phyloP scores from a whole-genome alignment of 2,113 vertebrate species.

The Recurvirostra avosetta region DNA sequence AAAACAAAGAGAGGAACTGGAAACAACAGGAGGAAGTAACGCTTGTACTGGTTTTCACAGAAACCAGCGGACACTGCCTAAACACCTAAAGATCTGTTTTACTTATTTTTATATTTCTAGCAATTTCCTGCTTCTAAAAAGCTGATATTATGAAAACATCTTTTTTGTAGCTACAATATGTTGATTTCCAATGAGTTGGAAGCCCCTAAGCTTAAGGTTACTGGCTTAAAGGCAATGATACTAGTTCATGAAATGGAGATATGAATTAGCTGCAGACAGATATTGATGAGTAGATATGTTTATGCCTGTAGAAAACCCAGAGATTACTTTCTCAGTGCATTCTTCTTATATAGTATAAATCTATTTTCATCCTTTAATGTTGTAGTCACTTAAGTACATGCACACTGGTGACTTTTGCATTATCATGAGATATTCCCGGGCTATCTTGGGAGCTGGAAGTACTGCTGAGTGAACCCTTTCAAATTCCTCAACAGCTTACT shows the following conservation, averaged over 20 bases:
- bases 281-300: neutral
- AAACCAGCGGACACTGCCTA: neutral
- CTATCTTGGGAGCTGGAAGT: conserved; percentile 2
- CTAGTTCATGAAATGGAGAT: neutral
- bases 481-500: conserved; percentile 37
- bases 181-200: neutral
- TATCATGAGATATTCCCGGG: conserved; percentile 2
- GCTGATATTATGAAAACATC: neutral
- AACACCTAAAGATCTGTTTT: neutral
- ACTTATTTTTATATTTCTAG: neutral
- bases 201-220: neutral
- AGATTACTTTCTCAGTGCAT: neutral
- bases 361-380: conserved; percentile 14
- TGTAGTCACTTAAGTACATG: neutral
- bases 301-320: neutral
- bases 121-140: neutral
- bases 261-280: neutral
- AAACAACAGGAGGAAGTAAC: neutral
- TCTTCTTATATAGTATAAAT: neutral
- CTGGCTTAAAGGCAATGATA: neutral
- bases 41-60: neutral
- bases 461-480: neutral
- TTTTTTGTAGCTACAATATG: neutral
- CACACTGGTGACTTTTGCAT: neutral
- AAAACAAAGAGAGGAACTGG: neutral